A percentile compares a stretch with the other conserved stretches of the same genome.
These are phyloP conservation scores for Eonycteris spelaea DNA, from an alignment of 2,113 vertebrate species.

Conservation along the genomic window DNA sequence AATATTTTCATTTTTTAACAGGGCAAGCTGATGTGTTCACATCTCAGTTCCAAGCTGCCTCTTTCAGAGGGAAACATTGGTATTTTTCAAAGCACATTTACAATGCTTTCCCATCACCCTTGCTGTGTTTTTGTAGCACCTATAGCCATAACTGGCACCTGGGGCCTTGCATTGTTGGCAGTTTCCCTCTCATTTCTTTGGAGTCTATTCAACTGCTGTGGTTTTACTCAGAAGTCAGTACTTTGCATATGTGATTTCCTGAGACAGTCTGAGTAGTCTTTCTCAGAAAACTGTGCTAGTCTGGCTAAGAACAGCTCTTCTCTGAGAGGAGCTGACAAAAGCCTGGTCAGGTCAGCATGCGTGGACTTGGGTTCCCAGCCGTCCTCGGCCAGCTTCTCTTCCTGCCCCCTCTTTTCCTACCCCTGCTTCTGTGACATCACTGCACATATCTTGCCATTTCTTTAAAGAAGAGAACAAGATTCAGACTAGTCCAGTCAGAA, in stretches of 20 bases:
- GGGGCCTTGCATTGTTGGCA: conserved; percentile 60
- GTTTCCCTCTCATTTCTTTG: conserved; percentile 65
- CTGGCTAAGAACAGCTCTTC: conserved; percentile 58
- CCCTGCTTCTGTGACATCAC: background rate
- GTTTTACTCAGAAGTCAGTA: conserved; percentile 74
- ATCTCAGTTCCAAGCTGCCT: conserved; percentile 60
- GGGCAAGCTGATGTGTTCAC: conserved; percentile 63
- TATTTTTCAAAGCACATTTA: conserved; percentile 46
- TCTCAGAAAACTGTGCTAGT: conserved; percentile 71
- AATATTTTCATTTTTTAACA: conserved; percentile 71
- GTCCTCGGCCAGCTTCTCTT: background rate
- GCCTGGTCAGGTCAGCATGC: background rate
- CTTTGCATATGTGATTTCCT: conserved; percentile 75
- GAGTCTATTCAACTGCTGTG: conserved; percentile 72
- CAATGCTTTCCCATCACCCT: conserved; percentile 52
- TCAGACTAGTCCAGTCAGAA: conserved; percentile 21
- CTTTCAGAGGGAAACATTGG: conserved; percentile 46
- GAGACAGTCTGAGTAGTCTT: conserved; percentile 68
- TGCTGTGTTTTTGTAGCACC: conserved; percentile 69
- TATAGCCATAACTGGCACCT: conserved; percentile 68
- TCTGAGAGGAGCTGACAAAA: conserved; percentile 44
- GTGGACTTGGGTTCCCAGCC: background rate
- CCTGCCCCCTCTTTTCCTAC: background rate
- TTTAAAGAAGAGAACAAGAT: conserved; percentile 44
- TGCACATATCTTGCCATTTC: background rate